Evolutionary conservation across 2,113 vertebrate species (phyloP), one percentile per base, ranked within the genome.

Genomic region (Chiloscyllium plagiosum): DNA sequence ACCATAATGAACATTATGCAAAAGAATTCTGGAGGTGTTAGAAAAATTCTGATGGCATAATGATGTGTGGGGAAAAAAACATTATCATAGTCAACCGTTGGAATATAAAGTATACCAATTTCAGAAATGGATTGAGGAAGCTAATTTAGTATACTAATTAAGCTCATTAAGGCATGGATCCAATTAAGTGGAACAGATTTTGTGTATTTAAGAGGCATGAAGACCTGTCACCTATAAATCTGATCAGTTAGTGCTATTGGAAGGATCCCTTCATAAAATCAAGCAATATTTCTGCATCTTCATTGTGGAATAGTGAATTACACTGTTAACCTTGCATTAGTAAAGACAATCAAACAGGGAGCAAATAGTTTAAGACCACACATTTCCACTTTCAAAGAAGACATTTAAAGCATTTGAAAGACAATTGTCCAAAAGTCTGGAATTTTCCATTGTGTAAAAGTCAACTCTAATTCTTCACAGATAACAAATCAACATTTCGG

Each of bases 101-200:
- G 42, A 37, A 22, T 65, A 19, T 66, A n/a, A 0, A 66, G 29
- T 17, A 22, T 66, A 66, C 17, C n/a, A 19, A 15, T 66, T 93
- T 68, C 61, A 92, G 89, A 93, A 66, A 93, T 33, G 66, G 61
- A 61, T 65, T 66, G n/a, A 93, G 61, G 56, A 93, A 93, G n/a
- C 33, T 66, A 13, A 90, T 33, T 65, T 37, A 66, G 33, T 37
- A 65, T n/a, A 92, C 65, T 26, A 66, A 92, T 66, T 92, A 92
- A 92, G 56, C 87, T 65, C 24, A 90, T 90, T 90, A 90, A 61
- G 17, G 87, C 87, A 33, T 90, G 52, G 52, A 61, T 65, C 56
- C 52, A n/a, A 15, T 61, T 61, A 90, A 90, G 87, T 33, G 33
- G 89, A 66, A 92, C 33, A 92, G 17, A 2, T 65, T 92, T 61